These are phyloP conservation scores for Pseudomyrmex sp. DNA, from an alignment of 1,140 invertebrate species.

Conservation along the genomic window DNA sequence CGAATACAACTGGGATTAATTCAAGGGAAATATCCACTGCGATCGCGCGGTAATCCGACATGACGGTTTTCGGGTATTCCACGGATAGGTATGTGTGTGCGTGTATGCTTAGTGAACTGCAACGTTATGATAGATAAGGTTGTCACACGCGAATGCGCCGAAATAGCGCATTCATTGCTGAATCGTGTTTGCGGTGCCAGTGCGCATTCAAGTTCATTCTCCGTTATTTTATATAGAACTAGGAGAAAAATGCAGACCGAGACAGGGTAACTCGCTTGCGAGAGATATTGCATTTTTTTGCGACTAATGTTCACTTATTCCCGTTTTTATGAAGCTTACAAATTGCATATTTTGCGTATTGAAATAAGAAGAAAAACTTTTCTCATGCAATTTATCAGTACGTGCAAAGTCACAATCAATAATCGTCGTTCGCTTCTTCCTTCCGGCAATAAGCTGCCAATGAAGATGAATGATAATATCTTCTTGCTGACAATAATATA, in stretches of 20 bases:
- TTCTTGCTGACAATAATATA: no score
- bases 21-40: conserved; percentile 53
- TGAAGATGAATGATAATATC: no score
- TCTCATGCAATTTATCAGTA: no score
- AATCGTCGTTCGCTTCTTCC: no score
- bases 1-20: conserved; percentile 53
- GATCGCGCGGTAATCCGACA: conserved; percentile 44
- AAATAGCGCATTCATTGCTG: background rate
- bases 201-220: conserved; percentile 1
- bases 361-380: no score
- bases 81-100: background rate
- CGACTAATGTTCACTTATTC: no score
- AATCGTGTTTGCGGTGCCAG: background rate
- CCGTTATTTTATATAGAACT: background rate
- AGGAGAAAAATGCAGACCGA: background rate
- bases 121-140: conserved; percentile 32
- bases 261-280: background rate
- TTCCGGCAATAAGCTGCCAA: no score
- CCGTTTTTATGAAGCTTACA: no score
- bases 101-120: conserved; percentile 37
- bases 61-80: conserved; percentile 49
- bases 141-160: background rate
- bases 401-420: no score
- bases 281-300: no score
- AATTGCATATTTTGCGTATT: no score